These are phyloP conservation scores for Channa striata DNA, from an alignment of 2,797 vertebrate genomes.

Conservation along the genomic window DNA sequence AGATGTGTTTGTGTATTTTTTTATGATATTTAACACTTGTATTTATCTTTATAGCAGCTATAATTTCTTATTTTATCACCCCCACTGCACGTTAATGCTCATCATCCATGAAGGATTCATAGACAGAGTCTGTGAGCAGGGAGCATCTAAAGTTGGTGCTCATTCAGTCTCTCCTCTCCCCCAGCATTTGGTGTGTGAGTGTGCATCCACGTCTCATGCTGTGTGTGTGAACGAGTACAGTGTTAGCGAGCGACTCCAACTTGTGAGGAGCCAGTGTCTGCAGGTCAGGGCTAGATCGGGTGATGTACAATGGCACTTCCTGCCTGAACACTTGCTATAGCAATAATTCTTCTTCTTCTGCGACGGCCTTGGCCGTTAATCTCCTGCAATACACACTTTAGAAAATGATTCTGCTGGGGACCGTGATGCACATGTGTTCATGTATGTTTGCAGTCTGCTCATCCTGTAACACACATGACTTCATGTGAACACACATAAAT, in stretches of 20 bases:
- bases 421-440: slow-evolving; percentile 15
- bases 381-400: slow-evolving; percentile 59
- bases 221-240: slow-evolving; percentile 14
- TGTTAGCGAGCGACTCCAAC: slow-evolving; percentile 34
- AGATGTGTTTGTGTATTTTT: slow-evolving; percentile 4
- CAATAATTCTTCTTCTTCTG: slow-evolving; percentile 62
- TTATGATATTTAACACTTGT: slow-evolving; percentile 8
- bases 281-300: slow-evolving; percentile 51
- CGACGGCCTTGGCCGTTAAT: slow-evolving; percentile 65
- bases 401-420: slow-evolving; percentile 52
- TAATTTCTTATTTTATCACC: slow-evolving; percentile 25
- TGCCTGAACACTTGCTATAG: slow-evolving; percentile 38
- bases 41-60: slow-evolving; percentile 26
- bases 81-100: slow-evolving; percentile 1
- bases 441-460: slow-evolving; percentile 14
- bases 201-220: slow-evolving; percentile 2
- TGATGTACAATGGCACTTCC: slow-evolving; percentile 48
- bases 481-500: not conserved
- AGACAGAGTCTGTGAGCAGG: not conserved
- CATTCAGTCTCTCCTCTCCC: slow-evolving; percentile 4
- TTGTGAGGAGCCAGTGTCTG: slow-evolving; percentile 30
- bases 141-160: not conserved
- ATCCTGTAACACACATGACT: not conserved
- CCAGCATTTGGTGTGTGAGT: slow-evolving; percentile 2
- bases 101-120: slow-evolving; percentile 10